Percentiles rank a stretch among this genome's conserved stretches.
phyloP scores from a whole-genome alignment of 2,797 vertebrate species.

The Micromesistius poutassou region DNA sequence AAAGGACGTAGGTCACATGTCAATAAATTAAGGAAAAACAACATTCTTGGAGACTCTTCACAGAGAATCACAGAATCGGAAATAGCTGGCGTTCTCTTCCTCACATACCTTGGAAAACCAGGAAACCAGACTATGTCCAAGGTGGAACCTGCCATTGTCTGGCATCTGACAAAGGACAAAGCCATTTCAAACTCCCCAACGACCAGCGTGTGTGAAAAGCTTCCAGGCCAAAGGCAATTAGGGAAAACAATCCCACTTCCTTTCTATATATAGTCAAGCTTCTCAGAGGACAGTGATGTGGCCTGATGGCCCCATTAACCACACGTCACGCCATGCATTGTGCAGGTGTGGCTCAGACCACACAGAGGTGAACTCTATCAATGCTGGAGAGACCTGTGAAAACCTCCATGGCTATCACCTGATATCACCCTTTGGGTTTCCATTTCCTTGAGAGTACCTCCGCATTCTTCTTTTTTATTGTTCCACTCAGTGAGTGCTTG shows the following conservation, averaged over 20 bases:
- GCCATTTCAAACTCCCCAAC: conserved; percentile 38
- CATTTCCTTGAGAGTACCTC: conserved; percentile 50
- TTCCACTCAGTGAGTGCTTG: conserved; percentile 30
- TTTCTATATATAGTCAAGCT: conserved; percentile 53
- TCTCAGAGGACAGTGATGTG: conserved; percentile 57
- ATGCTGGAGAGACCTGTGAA: conserved; percentile 49
- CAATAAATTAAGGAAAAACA: conserved; percentile 40
- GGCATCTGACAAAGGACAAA: conserved; percentile 49
- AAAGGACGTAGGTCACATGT: conserved; percentile 41
- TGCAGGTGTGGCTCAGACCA: conserved; percentile 52
- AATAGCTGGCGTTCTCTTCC: conserved; percentile 37
- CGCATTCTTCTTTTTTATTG: conserved; percentile 36
- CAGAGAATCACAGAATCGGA: conserved; percentile 36
- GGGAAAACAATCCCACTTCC: conserved; percentile 64
- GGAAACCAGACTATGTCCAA: conserved; percentile 45
- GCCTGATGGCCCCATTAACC: conserved; percentile 61
- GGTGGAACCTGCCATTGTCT: conserved; percentile 53
- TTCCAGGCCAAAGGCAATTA: conserved; percentile 52
- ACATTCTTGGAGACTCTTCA: conserved; percentile 46
- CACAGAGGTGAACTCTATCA: conserved; percentile 60
- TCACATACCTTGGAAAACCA: conserved; percentile 22
- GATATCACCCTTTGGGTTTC: conserved; percentile 39
- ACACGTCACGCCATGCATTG: conserved; percentile 59
- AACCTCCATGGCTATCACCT: conserved; percentile 50
- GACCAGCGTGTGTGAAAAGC: conserved; percentile 43